phyloP scores from a whole-genome alignment of 2,113 vertebrate species.

The Picathartes gymnocephalus region DNA sequence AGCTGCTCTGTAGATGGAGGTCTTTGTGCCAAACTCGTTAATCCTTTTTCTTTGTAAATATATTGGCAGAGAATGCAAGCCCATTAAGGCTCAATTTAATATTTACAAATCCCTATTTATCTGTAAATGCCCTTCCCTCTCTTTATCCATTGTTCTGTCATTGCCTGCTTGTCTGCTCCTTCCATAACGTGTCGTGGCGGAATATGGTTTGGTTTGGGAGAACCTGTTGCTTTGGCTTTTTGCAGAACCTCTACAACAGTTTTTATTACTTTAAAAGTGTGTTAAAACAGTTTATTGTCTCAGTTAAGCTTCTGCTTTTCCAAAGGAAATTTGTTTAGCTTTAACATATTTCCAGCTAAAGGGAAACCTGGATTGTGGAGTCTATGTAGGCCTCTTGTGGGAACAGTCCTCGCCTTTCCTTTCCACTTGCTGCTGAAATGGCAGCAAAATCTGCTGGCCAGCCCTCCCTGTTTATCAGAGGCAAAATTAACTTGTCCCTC shows the following conservation, averaged over 20 bases:
- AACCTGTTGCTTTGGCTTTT: neutral
- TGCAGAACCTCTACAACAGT: neutral
- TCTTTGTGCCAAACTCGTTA: neutral
- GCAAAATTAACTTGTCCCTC: neutral
- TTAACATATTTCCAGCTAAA: neutral
- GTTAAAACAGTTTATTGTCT: neutral
- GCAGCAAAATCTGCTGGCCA: neutral
- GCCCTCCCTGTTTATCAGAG: neutral
- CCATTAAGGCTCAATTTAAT: neutral
- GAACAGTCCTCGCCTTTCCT: neutral
- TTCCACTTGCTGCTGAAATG: neutral
- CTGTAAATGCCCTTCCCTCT: neutral
- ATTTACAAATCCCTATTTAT: neutral
- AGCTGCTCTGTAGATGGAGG: neutral
- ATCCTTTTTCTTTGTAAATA: neutral
- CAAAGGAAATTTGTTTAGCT: neutral
- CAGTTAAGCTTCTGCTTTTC: neutral
- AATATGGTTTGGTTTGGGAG: neutral
- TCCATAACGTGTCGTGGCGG: accelerated
- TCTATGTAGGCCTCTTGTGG: neutral
- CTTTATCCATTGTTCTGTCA: neutral
- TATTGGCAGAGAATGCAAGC: neutral
- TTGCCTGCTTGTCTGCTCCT: neutral
- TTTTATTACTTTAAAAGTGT: neutral
- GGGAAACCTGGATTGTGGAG: neutral